Percentiles rank a stretch among this genome's conserved stretches.
These are phyloP conservation scores for Psammodynastes pulverulentus DNA, from an alignment of 2,113 vertebrate species.

Conservation along the genomic window DNA sequence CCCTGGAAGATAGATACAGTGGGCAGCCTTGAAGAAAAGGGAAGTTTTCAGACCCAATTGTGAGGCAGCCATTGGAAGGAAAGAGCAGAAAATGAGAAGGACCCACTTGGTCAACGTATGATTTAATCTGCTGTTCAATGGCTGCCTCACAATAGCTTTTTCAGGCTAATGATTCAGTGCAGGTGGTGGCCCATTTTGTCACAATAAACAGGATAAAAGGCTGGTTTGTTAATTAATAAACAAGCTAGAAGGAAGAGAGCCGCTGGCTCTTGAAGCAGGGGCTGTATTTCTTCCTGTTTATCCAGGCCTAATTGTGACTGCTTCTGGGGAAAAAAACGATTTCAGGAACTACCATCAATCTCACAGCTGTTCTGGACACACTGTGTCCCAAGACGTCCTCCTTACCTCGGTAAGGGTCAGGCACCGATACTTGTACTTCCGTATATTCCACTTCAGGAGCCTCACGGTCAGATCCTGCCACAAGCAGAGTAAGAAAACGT, in stretches of 20 bases:
- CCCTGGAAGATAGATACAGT: neutral
- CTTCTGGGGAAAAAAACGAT: neutral
- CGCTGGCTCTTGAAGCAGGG: neutral
- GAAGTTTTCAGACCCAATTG: neutral
- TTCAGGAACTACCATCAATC: neutral
- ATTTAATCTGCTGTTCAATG: neutral
- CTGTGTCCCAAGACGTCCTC: neutral
- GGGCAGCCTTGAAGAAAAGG: neutral
- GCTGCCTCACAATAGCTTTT: neutral
- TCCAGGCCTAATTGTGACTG: neutral
- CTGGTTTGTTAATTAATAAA: neutral
- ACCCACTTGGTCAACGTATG: neutral
- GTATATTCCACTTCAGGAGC: constrained; percentile 74
- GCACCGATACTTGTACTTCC: constrained; percentile 68
- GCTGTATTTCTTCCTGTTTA: neutral
- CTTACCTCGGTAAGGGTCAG: constrained; percentile 70
- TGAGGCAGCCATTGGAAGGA: neutral
- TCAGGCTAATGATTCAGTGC: neutral
- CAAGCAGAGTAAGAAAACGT: constrained; percentile 65
- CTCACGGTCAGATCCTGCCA: constrained; percentile 69
- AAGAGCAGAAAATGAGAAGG: neutral
- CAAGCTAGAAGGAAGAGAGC: neutral
- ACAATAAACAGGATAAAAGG: neutral
- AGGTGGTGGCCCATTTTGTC: neutral
- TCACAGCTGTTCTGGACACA: constrained; percentile 6